Percentiles rank a stretch among this genome's conserved stretches.
These are phyloP conservation scores for Acanthopleura granulata DNA, from an alignment of 2,888 invertebrate species.

Conservation along the genomic window DNA sequence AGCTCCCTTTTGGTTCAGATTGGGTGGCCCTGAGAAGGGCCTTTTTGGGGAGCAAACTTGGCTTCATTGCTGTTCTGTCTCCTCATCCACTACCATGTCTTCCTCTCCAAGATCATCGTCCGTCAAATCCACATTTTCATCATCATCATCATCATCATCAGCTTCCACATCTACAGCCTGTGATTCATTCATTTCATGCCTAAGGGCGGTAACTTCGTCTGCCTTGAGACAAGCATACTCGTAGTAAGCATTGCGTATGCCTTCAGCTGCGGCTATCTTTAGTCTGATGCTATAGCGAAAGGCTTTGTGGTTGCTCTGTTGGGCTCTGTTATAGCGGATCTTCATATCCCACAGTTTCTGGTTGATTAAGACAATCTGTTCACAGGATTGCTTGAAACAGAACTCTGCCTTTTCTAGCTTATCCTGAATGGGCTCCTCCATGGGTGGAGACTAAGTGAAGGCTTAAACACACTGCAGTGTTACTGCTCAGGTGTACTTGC, in stretches of 20 bases:
- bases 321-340: not conserved
- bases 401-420: slow-evolving; percentile 9
- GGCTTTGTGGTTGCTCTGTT: slow-evolving; percentile 1
- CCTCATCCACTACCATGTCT: no score
- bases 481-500: no score
- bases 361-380: slow-evolving; percentile 11
- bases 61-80: no score
- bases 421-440: not conserved
- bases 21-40: slow-evolving; percentile 15
- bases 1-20: not conserved
- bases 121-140: not conserved
- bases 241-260: slow-evolving; percentile 7
- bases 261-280: slow-evolving; percentile 9
- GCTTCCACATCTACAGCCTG: not conserved
- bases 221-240: slow-evolving; percentile 6
- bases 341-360: slow-evolving; percentile 1
- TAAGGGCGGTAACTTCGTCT: not conserved
- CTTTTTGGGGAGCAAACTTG: not conserved
- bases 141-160: slow-evolving; percentile 3
- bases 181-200: not conserved
- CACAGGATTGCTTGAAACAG: slow-evolving; percentile 13
- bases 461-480: no score
- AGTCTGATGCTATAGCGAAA: slow-evolving; percentile 13
- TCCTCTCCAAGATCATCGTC: not conserved
- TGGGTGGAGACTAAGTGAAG: no score